Percentiles rank a stretch among this genome's conserved stretches.
Conservation (phyloP, 2,888 invertebrate genomes). For the Acanthosepion lycidas region DNA sequence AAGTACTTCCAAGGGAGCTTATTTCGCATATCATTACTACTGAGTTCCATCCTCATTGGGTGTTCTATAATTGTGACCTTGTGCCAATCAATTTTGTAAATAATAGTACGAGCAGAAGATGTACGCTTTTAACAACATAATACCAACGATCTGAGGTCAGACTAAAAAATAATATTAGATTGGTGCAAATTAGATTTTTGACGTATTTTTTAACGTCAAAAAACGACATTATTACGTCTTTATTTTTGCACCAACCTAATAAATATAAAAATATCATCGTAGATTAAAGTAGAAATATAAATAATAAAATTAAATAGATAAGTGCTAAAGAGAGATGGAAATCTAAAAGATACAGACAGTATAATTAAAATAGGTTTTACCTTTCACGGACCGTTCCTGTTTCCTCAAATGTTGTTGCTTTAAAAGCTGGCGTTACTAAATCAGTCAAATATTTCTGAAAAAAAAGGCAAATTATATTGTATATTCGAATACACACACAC, state of each 20-base stretch:
- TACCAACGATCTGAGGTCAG: neutral
- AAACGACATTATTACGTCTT: too few relatives aligned
- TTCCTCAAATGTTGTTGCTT: conserved; percentile 57
- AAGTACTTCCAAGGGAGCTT: too few relatives aligned
- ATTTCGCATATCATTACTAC: too few relatives aligned
- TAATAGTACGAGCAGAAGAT: too few relatives aligned
- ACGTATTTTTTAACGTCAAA: too few relatives aligned
- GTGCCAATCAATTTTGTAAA: too few relatives aligned
- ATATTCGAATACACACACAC: too few relatives aligned
- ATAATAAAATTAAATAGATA: neutral
- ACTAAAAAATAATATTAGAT: too few relatives aligned
- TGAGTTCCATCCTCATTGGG: too few relatives aligned
- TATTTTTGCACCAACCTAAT: too few relatives aligned
- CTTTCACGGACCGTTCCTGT: conserved; percentile 62
- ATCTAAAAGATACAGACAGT: neutral
- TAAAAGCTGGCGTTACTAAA: conserved; percentile 66
- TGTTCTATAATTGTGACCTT: too few relatives aligned
- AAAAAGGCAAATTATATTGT: neutral
- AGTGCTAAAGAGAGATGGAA: neutral
- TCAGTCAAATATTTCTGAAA: conserved; percentile 68
- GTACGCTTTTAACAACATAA: neutral
- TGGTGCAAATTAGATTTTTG: too few relatives aligned
- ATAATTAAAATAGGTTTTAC: conserved; percentile 52
- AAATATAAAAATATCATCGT: neutral
- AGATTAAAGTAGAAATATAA: neutral